Evolutionary conservation across 2,888 invertebrate species (phyloP).

Genomic region (Netelia fuscicornis): DNA sequence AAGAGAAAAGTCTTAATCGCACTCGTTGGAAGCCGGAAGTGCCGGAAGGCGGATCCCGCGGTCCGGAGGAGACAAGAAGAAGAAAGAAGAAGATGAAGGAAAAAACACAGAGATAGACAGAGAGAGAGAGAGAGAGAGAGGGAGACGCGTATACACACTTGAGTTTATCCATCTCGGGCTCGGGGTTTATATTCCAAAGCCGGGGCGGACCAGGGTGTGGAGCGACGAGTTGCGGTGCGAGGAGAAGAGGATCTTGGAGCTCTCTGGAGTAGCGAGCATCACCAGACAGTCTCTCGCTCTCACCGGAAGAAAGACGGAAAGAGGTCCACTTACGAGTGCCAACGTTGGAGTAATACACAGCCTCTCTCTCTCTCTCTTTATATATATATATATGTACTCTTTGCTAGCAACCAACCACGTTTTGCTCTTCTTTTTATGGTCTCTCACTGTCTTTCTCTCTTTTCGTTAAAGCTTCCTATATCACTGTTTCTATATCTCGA

Average conservation of each 20-base stretch:
- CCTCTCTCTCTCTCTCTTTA: not conserved
- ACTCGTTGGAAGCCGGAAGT: conserved; percentile 53
- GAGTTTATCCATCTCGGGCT: conserved; percentile 66
- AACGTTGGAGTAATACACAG: conserved; percentile 42
- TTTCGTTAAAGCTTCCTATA: conserved; percentile 13
- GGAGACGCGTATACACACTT: conserved; percentile 42
- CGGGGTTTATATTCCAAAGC: conserved; percentile 49
- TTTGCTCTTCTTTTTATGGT: conserved; percentile 40
- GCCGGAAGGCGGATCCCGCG: conserved; percentile 48
- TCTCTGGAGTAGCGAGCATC: conserved; percentile 45
- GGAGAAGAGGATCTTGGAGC: conserved; percentile 38
- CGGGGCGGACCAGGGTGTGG: conserved; percentile 17
- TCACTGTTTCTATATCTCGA: conserved; percentile 14
- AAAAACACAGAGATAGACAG: not conserved
- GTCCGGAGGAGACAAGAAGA: conserved; percentile 30
- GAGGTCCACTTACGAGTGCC: conserved; percentile 42
- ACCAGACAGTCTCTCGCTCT: conserved; percentile 21
- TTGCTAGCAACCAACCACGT: conserved; percentile 26
- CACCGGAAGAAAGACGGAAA: conserved; percentile 64
- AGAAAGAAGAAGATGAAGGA: not conserved
- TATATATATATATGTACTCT: conserved; percentile 10
- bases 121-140: not conserved
- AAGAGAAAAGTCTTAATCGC: conserved; percentile 54
- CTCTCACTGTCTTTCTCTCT: conserved; percentile 8
- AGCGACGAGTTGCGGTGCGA: conserved; percentile 42